Evolutionary conservation across 2,113 vertebrate genomes (phyloP), one percentile per base, ranked within the genome.

Genomic region (Scatophagus argus): DNA sequence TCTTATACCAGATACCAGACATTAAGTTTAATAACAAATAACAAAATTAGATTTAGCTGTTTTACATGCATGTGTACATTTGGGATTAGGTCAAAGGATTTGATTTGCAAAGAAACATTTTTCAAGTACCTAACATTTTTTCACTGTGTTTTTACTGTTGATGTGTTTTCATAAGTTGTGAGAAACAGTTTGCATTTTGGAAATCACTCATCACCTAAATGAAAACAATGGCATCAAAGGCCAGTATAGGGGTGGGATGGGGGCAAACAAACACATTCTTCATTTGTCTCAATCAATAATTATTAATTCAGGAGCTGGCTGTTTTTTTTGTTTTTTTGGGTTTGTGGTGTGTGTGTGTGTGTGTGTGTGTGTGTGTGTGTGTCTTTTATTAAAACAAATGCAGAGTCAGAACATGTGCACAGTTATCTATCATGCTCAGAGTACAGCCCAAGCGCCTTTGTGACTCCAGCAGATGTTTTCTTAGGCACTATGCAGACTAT

Each of bases 271-370:
- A 41, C 43, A 70, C 46, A 68, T 60, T 54, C 34, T 59, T 84
- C 56, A 77, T 87, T 74, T 77, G 61, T 81, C 61, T 62, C 54
- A 91, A 88, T 90, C 83, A 59, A 88, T 91, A 67, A 82, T 87
- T 82, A 78, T 88, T 79, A 64, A 88, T 91, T 82, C 76, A 67
- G 51, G 41, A 77, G 67, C n/a, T n/a, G n/a, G 36, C 59, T 66
- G 58, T 76, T 64, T 84, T 89, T n/a, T n/a, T n/a, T n/a, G n/a
- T n/a, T n/a, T n/a, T n/a, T n/a, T n/a, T n/a, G n/a, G n/a, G n/a
- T n/a, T n/a, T n/a, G n/a, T n/a, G n/a, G n/a, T n/a, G n/a, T n/a
- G n/a, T n/a, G n/a, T n/a, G n/a, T n/a, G n/a, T n/a, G n/a, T n/a
- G n/a, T n/a, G n/a, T n/a, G n/a, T n/a, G n/a, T n/a, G n/a, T n/a